These are phyloP conservation scores for Magallana nippona DNA, from an alignment of 2,888 invertebrate genomes.

Conservation along the genomic window DNA sequence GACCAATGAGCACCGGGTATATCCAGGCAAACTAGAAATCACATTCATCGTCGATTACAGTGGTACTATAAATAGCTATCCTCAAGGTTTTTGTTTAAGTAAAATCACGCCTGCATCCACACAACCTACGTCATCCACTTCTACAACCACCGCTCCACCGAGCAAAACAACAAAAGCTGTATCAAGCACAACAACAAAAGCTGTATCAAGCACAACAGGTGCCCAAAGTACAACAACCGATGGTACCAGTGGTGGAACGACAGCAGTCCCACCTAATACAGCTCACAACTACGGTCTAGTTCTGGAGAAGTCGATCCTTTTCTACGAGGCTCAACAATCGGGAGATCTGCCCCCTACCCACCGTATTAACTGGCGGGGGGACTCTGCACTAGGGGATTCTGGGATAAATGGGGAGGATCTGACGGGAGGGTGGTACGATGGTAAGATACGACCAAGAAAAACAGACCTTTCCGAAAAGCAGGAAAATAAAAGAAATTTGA, in stretches of 20 bases:
- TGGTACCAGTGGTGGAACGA: background rate
- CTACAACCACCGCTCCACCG: background rate
- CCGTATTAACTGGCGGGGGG: constrained; percentile 68
- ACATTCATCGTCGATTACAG: constrained; percentile 1
- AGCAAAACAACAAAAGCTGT: no score
- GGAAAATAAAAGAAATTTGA: no score
- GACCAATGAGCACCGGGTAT: background rate
- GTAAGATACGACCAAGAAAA: constrained; percentile 53
- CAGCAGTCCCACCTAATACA: background rate
- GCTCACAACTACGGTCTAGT: constrained; percentile 64
- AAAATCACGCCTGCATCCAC: background rate
- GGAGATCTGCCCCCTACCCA: constrained; percentile 69
- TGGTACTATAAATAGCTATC: background rate
- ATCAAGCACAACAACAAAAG: background rate
- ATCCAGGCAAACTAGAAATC: background rate
- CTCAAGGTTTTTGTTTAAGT: background rate
- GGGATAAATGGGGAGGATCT: constrained; percentile 68
- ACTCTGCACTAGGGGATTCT: constrained; percentile 68
- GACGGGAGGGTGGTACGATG: constrained; percentile 75
- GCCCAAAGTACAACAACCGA: background rate
- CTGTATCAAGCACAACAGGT: background rate
- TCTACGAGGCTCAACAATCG: constrained; percentile 74
- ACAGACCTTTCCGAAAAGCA: background rate
- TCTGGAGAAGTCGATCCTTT: constrained; percentile 68
- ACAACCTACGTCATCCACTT: background rate